These are phyloP conservation scores for Baronia brevicornis DNA, from an alignment of 2,888 invertebrate species.

Conservation along the genomic window DNA sequence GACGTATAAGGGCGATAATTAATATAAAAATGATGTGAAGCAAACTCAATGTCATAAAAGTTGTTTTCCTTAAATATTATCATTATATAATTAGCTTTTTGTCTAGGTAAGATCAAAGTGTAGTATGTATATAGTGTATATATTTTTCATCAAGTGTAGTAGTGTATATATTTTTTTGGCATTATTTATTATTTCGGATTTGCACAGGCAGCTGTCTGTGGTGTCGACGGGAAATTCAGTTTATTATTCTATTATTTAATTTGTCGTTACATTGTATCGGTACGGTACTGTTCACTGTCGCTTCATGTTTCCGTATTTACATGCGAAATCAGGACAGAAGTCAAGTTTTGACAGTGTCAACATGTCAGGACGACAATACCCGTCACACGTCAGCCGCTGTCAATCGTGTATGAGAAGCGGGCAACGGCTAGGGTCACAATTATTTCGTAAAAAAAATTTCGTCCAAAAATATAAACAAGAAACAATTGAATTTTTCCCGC, in stretches of 20 bases:
- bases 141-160: no score
- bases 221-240: conserved; percentile 36
- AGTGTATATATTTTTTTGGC: no score
- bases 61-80: no score
- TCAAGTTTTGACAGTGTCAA: conserved; percentile 72
- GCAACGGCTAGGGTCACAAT: conserved; percentile 20
- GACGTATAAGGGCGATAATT: no score
- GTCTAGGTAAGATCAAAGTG: no score
- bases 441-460: no score
- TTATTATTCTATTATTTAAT: conserved; percentile 72
- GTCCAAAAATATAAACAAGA: no score
- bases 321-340: conserved; percentile 70
- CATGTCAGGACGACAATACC: conserved; percentile 69
- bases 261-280: conserved; percentile 62
- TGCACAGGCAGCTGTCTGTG: conserved; percentile 46
- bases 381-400: conserved; percentile 67
- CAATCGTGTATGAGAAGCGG: conserved; percentile 69
- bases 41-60: no score
- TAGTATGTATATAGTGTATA: no score
- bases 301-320: conserved; percentile 70
- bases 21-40: no score
- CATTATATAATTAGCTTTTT: no score
- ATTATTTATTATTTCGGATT: conserved; percentile 23
- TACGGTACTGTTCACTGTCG: conserved; percentile 34
- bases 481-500: no score